phyloP scores from a whole-genome alignment of 2,113 vertebrate species.

The Antidorcas marsupialis region DNA sequence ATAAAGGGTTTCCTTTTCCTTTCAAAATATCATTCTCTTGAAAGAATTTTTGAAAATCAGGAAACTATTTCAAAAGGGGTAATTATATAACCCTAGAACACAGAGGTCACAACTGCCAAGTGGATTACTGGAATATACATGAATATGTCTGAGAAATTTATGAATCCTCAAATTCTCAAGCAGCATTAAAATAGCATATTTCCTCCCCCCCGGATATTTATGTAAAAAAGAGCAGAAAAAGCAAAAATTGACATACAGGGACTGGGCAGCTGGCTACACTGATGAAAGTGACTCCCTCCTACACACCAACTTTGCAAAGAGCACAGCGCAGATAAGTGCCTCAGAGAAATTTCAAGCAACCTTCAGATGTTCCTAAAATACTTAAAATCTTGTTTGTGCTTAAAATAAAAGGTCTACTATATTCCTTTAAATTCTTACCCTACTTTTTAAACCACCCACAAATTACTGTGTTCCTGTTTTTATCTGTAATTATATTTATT shows the following conservation, averaged over 20 bases:
- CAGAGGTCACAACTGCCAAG: background rate
- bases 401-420: background rate
- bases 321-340: background rate
- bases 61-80: background rate
- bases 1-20: background rate
- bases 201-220: background rate
- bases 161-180: constrained; percentile 1
- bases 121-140: background rate
- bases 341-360: constrained; percentile 9
- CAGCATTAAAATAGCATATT: background rate
- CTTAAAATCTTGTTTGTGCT: background rate
- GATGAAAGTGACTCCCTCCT: constrained; percentile 25
- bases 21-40: background rate
- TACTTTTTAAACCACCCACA: background rate
- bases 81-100: background rate
- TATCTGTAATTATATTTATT: background rate
- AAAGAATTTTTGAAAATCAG: background rate
- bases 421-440: background rate
- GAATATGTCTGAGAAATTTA: background rate
- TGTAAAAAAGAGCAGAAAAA: constrained; percentile 47
- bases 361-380: constrained; percentile 19
- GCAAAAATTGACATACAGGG: background rate
- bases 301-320: constrained; percentile 23
- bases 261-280: constrained; percentile 3
- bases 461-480: background rate